Evolutionary conservation across 2,113 vertebrate species (phyloP), one percentile per base, ranked within the genome.

Genomic region (Ctenomys sociabilis): DNA sequence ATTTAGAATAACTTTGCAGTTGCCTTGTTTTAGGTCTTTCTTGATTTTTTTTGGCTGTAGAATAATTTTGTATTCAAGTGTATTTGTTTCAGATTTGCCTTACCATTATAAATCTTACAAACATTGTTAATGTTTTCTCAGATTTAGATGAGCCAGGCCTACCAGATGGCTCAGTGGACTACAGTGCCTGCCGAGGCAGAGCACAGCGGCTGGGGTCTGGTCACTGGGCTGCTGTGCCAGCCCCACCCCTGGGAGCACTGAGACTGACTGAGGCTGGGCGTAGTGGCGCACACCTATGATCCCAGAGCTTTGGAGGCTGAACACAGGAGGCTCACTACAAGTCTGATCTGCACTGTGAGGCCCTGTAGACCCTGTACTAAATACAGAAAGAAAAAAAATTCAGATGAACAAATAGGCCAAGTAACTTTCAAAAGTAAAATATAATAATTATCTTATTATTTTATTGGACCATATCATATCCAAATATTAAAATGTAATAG

Each of bases 401-500:
- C 70, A 81, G 21, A 66, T 59, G 37, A 88, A 57, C 54, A 63
- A 95, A 57, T 3, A 59, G 1, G 37, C n/a, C 72, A 94, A 72
- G 4, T 68, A 84, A 72, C 4, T 84, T 63, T 90, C 70, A 14
- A 93, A 95, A 86, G 35, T 66, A 10, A 92, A 97, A 80, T 28
- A 57, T 45, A 63, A 45, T 70, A 83, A 83, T 88, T 91, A 37
- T 85, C 30, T 22, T 73, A 73, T 24, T 73, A 73, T 73, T 40
- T 26, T 73, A 73, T 73, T 43, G 37, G 72, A 43, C 72, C 72
- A 82, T 66, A 66, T 21, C 2, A 63, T 22, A 2, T 72, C 24
- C n/a, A 77, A 94, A 96, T 13, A 59, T 66, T 96, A 91, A 84
- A 66, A 94, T 75, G 59, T 52, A 63, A 43, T 24, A 73, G 24